phyloP scores from a whole-genome alignment of 1,140 invertebrate genomes.

The Melitaea cinxia region DNA sequence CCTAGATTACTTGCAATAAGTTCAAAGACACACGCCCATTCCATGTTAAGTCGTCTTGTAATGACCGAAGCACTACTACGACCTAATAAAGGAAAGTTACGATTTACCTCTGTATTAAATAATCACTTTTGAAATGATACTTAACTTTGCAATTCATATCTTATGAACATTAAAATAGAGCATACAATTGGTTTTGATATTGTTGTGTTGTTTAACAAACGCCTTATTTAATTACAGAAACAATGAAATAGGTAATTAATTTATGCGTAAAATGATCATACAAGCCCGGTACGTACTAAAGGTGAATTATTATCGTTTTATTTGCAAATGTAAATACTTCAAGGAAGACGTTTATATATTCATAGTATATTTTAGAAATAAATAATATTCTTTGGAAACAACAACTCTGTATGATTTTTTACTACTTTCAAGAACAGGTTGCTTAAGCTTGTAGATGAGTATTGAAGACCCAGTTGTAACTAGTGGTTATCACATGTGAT shows the following conservation, averaged over 20 bases:
- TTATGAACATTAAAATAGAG: conserved; percentile 21
- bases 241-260: conserved; percentile 28
- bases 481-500: no score
- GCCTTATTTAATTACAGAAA: conserved; percentile 38
- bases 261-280: conserved; percentile 19
- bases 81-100: conserved; percentile 47
- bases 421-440: no score
- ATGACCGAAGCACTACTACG: conserved; percentile 39
- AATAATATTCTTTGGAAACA: no score
- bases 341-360: no score
- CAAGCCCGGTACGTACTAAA: conserved; percentile 10
- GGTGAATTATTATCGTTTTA: conserved; percentile 11
- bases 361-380: no score
- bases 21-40: conserved; percentile 38
- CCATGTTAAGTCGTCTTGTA: conserved; percentile 35
- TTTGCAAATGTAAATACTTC: no score
- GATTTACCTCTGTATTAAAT: conserved; percentile 30
- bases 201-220: conserved; percentile 15
- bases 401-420: no score
- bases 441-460: no score
- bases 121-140: conserved; percentile 32
- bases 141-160: not conserved
- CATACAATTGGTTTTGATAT: conserved; percentile 11
- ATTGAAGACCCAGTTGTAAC: no score
- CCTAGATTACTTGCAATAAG: conserved; percentile 39